Evolutionary conservation across 2,888 invertebrate genomes (phyloP), one percentile per base, ranked within the genome.

Genomic region (Cephalotes varians): DNA sequence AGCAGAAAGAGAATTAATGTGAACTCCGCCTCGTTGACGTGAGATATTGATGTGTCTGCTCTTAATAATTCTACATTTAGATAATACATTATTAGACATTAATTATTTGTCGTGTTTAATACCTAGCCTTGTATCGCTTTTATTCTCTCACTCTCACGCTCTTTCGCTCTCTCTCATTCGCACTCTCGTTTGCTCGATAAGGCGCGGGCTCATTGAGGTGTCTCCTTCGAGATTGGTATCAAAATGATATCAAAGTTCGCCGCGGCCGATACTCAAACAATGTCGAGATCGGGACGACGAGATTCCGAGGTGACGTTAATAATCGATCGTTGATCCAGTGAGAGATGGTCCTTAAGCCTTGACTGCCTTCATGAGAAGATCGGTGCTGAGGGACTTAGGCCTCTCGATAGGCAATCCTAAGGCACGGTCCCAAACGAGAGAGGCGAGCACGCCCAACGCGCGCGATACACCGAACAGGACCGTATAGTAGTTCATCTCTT

Each of bases 401-500:
- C 96, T 97, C 95, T 98, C 98, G 88, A 98, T 96, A 65, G 98
- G 98, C 82, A 98, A 95, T 85, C 97, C 97, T 56, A 98, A 96
- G 71, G 98, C 98, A 89, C 98, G 96, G 92, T 97, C 97, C 98
- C 98, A 98, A 51, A 98, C 96, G 40, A 98, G 95, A 44, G 97
- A 96, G 1, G 98, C 96, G 91, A 97, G 95, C 25, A 97, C 97
- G 86, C 98, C 98, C 31, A 98, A 96, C 47, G 98, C 98, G 91
- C 98, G 96, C 0, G 98, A 98, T 10, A 98, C 98, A 85, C 98
- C 98, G 94, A 98, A 98, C 91, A 98, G 95, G 10, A 98, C 98
- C 54, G 98, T 98, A 95, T 98, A 98, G 95, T 97, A 98, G 94
- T 97, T 97, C 97, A 98, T 98, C 95, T 98, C 98, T 92, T 96